These are phyloP conservation scores for Ptychadena robeensis DNA, from an alignment of 2,797 vertebrate species.

Conservation along the genomic window DNA sequence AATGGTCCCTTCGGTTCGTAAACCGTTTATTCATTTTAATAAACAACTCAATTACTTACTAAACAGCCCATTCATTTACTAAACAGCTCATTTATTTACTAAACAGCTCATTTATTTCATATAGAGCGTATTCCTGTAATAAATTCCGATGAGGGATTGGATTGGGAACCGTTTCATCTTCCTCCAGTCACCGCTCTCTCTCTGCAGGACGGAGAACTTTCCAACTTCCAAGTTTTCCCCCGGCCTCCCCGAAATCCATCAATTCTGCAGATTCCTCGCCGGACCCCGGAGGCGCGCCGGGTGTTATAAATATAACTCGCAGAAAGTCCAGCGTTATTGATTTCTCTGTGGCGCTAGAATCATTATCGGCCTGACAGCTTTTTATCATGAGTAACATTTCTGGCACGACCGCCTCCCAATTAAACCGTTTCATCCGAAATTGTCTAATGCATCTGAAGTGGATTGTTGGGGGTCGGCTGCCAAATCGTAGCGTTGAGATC, in stretches of 20 bases:
- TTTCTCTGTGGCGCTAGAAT: constrained; percentile 9
- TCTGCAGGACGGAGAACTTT: not conserved
- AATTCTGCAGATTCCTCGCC: not conserved
- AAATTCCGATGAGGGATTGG: not conserved
- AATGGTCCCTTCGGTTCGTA: too few species aligned
- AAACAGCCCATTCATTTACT: too few species aligned
- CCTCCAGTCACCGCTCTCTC: not conserved
- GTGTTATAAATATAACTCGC: constrained; percentile 11
- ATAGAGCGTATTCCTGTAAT: not conserved
- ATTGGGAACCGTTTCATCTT: not conserved
- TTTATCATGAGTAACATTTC: constrained; percentile 46
- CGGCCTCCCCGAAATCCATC: not conserved
- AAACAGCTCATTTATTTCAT: too few species aligned
- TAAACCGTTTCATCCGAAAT: constrained; percentile 47
- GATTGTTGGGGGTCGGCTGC: constrained; percentile 18
- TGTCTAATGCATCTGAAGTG: constrained; percentile 39
- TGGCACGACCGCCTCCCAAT: constrained; percentile 39
- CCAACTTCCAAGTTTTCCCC: not conserved
- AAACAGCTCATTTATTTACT: too few species aligned
- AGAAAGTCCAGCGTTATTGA: constrained; percentile 16
- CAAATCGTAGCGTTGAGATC: constrained; percentile 39
- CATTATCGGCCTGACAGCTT: constrained; percentile 40
- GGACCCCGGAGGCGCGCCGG: not conserved
- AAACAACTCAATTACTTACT: too few species aligned
- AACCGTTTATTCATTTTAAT: too few species aligned